Base-by-base conservation (phyloP, 2,113 vertebrate species). In the Orthonyx spaldingii region DNA sequence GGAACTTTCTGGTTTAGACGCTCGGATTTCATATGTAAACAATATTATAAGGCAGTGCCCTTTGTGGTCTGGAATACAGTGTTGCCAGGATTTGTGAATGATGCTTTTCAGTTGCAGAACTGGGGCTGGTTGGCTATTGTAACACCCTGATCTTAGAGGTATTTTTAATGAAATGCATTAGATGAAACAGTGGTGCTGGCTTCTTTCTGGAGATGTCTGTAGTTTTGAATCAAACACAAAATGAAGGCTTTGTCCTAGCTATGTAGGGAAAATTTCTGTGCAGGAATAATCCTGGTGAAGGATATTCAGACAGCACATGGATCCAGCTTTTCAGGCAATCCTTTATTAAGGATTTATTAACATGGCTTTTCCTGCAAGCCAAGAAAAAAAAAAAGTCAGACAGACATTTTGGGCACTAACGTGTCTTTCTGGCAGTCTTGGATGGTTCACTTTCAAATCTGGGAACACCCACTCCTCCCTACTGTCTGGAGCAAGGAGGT, bases 401-500 rank as follows among this genome's bases (percentile, higher is more conserved):
- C 84, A 81, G 89, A 91, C 92, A 44, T 93, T 95, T 87, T 16
- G 53, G 77, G 84, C 74, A 68, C 64, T 91, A 87, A 59, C 49
- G 75, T 21, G 77, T 70, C 69, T 78, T 84, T 95, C 90, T 90
- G 92, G 87, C 75, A 93, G 82, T 47, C 88, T 78, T 35, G 9
- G 27, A 39, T 44, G n/a, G 66, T 52, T 95, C 22, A 7, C 16
- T 94, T 80, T 72, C 52, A 85, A 60, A 87, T 93, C 75, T 86
- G 82, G 85, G 75, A 87, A 95, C 84, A 63, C 70, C 59, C 59
- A 82, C 75, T 95, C 71, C 76, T 93, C 85, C 92, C 71, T 83
- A 11, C 93, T 90, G 90, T 94, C 93, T 93, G 53, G 90, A 95
- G 82, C 47, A 83, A 65, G 89, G 85, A 93, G 94, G 93, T 91